Percentiles rank a stretch among this genome's conserved stretches.
These are phyloP conservation scores for Chymomyza amoena DNA, from an alignment of 2,888 invertebrate species.

Conservation along the genomic window DNA sequence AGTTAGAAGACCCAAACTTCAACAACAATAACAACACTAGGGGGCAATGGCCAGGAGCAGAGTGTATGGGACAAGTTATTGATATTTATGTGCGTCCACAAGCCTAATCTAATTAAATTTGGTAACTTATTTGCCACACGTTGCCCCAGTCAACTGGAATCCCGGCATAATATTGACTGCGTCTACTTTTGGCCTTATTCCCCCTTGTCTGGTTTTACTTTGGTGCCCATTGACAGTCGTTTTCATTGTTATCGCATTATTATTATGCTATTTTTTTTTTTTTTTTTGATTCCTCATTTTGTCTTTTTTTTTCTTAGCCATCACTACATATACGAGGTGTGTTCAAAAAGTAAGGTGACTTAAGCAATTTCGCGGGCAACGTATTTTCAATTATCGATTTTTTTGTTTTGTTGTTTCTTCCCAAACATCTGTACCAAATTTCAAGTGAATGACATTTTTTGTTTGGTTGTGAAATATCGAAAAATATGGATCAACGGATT, in stretches of 20 bases:
- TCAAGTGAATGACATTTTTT: too few relatives aligned
- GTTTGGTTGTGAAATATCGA: too few relatives aligned
- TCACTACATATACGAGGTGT: too few relatives aligned
- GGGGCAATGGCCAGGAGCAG: slow-evolving; percentile 8
- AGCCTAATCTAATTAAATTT: slow-evolving; percentile 61
- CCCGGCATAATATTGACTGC: not conserved
- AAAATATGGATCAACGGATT: too few relatives aligned
- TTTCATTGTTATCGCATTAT: slow-evolving; percentile 43
- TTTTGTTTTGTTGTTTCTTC: too few relatives aligned
- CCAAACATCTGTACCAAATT: too few relatives aligned
- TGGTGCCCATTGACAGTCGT: slow-evolving; percentile 19
- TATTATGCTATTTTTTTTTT: slow-evolving; percentile 11
- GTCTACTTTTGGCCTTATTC: not conserved
- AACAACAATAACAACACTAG: slow-evolving; percentile 13
- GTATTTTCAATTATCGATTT: too few relatives aligned
- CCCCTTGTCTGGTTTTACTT: slow-evolving; percentile 7
- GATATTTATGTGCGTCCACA: slow-evolving; percentile 35
- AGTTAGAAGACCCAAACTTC: slow-evolving; percentile 16
- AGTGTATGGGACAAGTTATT: slow-evolving; percentile 16
- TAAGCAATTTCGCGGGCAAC: too few relatives aligned
- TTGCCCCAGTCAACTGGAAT: not conserved
- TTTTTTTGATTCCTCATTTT: not conserved
- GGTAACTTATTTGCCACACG: slow-evolving; percentile 34
- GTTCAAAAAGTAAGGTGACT: too few relatives aligned
- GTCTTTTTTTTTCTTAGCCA: not conserved